phyloP scores from a whole-genome alignment of 2,888 invertebrate species.

The Acanthosepion esculentum region DNA sequence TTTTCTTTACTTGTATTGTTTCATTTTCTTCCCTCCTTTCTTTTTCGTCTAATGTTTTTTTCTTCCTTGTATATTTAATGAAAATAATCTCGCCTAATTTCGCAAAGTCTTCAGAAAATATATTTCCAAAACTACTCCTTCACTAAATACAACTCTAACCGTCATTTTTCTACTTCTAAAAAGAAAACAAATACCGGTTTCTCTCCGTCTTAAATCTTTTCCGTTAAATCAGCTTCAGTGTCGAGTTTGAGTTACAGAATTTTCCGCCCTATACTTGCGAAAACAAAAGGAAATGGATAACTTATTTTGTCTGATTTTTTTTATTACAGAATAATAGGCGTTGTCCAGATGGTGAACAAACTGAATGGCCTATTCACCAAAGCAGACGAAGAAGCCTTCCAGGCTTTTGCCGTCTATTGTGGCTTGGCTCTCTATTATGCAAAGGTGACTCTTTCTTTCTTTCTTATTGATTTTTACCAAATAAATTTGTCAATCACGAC shows the following conservation, averaged over 20 bases:
- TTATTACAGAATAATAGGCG: conserved; percentile 82
- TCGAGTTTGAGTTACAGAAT: background rate
- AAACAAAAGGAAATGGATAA: background rate
- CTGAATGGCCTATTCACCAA: conserved; percentile 77
- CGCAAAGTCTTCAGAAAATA: background rate
- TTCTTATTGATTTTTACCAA: background rate
- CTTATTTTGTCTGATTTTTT: background rate
- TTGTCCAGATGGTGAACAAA: conserved; percentile 90
- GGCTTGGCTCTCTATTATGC: conserved; percentile 90
- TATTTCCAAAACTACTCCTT: background rate
- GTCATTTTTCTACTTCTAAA: background rate
- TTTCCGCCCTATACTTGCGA: background rate
- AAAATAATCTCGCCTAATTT: background rate
- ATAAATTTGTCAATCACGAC: background rate
- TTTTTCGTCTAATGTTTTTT: too few species aligned
- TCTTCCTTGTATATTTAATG: background rate
- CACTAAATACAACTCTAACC: background rate
- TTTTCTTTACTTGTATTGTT: too few species aligned
- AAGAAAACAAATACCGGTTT: background rate
- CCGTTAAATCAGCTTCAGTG: background rate
- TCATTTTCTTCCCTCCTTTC: background rate
- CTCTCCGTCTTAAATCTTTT: background rate
- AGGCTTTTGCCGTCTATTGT: conserved; percentile 89
- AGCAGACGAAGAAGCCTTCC: conserved; percentile 87
- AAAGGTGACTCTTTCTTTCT: conserved; percentile 75